Evolutionary conservation across 1,140 invertebrate species (phyloP), one percentile per base, ranked within the genome.

Genomic region (Zophobas atratus): DNA sequence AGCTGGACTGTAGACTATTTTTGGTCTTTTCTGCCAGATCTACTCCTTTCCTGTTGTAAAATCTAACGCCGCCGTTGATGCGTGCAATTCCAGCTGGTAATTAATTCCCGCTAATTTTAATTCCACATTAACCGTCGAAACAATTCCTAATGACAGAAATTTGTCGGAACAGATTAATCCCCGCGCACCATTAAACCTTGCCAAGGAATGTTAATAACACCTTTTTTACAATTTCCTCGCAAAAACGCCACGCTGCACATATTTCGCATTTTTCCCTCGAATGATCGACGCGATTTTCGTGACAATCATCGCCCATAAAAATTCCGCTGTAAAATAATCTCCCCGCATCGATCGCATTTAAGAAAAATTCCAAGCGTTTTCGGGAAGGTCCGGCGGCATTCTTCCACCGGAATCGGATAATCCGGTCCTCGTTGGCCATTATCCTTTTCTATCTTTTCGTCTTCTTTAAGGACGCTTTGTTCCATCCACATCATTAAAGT

Each of bases 351-450:
- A 20, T 60, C 20, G 20, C 20, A 20, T 20, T 20, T 60, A 6
- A 35, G 39, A 43, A 41, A 67, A 67, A 67, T 67, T 41, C 60
- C 60, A 33, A 67, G 8, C 60, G 43, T 67, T 43, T 67, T 39
- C 6, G 57, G 6, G n/a, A 20, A 34, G 36, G 36, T 36, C 36
- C 3, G 49, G 43, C 60, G 60, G 43, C 38, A 67, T 67, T 67
- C 60, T 67, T 67, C 60, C 60, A 67, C 39, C 60, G 60, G 60
- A 67, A 67, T 67, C 8, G 60, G 60, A 67, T 67, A 67, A 67
- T 63, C 57, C 57, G 57, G 35, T 63, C 55, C 35, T 8, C 6
- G 35, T 63, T 36, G 57, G 39, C 43, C 39, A 43, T 67, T 67
- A 67, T 67, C 38, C 60, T 67, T 67, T 43, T 5, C 43, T 67